Percentiles rank a stretch among this genome's conserved stretches.
Evolutionary conservation across 2,797 vertebrate genomes (phyloP).

Genomic region (Gephyroberyx darwinii): DNA sequence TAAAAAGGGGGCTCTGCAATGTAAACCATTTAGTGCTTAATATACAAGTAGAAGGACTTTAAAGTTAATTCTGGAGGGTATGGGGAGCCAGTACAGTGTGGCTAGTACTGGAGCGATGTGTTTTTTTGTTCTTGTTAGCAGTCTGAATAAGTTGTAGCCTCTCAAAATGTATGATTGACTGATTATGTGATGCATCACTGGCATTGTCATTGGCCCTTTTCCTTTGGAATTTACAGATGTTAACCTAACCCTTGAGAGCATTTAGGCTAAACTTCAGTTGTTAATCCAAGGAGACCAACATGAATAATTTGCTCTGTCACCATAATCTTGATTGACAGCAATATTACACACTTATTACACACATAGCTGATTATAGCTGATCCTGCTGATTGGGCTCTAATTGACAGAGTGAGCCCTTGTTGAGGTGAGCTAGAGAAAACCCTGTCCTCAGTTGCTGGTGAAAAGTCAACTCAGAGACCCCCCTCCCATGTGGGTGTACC

Average conservation of each 20-base stretch:
- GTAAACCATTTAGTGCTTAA: too few relatives aligned
- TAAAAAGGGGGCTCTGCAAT: too few relatives aligned
- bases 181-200: constrained; percentile 16
- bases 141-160: too few relatives aligned
- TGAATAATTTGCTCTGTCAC: constrained; percentile 18
- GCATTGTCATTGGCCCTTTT: neutral
- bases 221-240: constrained; percentile 18
- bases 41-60: too few relatives aligned
- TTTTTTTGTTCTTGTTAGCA: too few relatives aligned
- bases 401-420: neutral
- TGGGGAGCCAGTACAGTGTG: too few relatives aligned
- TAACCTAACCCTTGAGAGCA: constrained; percentile 10
- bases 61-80: too few relatives aligned
- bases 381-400: neutral
- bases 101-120: too few relatives aligned
- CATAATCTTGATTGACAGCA: constrained; percentile 20
- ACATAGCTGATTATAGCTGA: neutral
- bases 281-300: constrained; percentile 11
- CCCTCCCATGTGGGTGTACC: constrained; percentile 43
- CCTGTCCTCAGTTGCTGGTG: too few relatives aligned
- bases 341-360: neutral
- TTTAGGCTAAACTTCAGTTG: constrained; percentile 19
- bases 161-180: neutral
- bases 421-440: too few relatives aligned
- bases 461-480: too few relatives aligned